A percentile compares a stretch with the other conserved stretches of the same genome.
Evolutionary conservation across 2,797 vertebrate species (phyloP).

Genomic region (Sebastes oblongus): DNA sequence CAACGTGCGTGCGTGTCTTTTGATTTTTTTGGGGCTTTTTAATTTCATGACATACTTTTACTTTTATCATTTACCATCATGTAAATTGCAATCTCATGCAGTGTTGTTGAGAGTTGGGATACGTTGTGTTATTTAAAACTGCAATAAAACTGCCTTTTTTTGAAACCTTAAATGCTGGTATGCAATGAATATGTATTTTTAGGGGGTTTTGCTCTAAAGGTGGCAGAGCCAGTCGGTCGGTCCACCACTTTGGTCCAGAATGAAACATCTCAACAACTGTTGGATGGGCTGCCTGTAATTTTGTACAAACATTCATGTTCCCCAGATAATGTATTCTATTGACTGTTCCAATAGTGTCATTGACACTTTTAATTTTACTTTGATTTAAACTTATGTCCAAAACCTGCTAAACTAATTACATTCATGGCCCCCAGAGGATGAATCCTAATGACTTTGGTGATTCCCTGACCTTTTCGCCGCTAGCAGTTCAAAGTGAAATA

Average conservation of each 20-base stretch:
- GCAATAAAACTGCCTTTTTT: constrained; percentile 84
- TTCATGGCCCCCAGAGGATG: not conserved
- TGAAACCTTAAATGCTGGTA: constrained; percentile 44
- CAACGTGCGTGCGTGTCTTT: constrained; percentile 4
- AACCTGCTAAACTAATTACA: too few relatives aligned
- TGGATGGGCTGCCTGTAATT: not conserved
- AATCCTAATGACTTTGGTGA: not conserved
- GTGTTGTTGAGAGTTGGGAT: constrained; percentile 51
- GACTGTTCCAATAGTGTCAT: not conserved
- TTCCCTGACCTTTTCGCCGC: not conserved
- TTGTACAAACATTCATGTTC: not conserved
- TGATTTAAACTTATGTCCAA: not conserved
- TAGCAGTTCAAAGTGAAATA: not conserved
- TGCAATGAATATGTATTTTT: not conserved
- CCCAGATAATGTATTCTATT: not conserved
- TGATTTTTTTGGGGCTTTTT: not conserved
- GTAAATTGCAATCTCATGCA: constrained; percentile 59
- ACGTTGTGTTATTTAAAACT: constrained; percentile 68
- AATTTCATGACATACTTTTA: constrained; percentile 33
- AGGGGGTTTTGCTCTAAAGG: not conserved
- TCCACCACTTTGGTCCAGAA: not conserved
- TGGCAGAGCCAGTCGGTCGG: not conserved
- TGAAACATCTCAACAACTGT: not conserved
- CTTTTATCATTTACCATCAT: constrained; percentile 33
- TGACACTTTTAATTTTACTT: not conserved